These are phyloP conservation scores for Drosophila mauritiana DNA, from an alignment of 1,140 invertebrate genomes.

Conservation along the genomic window DNA sequence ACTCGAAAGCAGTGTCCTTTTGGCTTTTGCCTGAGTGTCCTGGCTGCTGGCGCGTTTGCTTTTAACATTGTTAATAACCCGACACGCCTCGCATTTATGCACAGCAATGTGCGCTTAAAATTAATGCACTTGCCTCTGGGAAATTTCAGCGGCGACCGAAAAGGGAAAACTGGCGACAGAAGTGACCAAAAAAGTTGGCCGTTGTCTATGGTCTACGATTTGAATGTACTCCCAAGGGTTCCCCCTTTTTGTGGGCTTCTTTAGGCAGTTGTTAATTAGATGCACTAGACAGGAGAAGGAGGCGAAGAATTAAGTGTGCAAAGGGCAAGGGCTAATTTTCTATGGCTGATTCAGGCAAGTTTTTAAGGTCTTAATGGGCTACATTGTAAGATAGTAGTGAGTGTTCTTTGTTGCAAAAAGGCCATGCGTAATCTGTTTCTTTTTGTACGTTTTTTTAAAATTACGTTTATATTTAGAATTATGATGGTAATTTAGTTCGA, in stretches of 20 bases:
- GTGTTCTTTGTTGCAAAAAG: background rate
- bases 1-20: conserved; percentile 8
- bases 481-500: too few species aligned
- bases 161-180: conserved; percentile 42
- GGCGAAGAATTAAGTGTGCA: background rate
- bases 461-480: too few species aligned
- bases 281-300: conserved; percentile 26
- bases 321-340: background rate
- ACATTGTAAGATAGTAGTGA: background rate
- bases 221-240: conserved; percentile 27
- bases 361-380: conserved; percentile 37
- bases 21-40: conserved; percentile 46
- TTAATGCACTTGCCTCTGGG: conserved; percentile 68
- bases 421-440: too few species aligned
- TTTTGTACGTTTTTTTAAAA: background rate
- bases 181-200: conserved; percentile 67
- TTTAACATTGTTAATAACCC: conserved; percentile 82
- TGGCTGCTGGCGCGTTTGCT: conserved; percentile 59
- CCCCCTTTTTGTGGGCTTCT: conserved; percentile 16
- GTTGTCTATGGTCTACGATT: conserved; percentile 23
- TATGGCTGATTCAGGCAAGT: conserved; percentile 23
- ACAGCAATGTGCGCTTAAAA: conserved; percentile 80
- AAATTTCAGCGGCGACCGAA: conserved; percentile 28
- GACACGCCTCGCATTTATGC: conserved; percentile 78
- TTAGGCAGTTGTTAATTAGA: conserved; percentile 67